phyloP scores from a whole-genome alignment of 2,888 invertebrate genomes.

The Stenodema calcarata region DNA sequence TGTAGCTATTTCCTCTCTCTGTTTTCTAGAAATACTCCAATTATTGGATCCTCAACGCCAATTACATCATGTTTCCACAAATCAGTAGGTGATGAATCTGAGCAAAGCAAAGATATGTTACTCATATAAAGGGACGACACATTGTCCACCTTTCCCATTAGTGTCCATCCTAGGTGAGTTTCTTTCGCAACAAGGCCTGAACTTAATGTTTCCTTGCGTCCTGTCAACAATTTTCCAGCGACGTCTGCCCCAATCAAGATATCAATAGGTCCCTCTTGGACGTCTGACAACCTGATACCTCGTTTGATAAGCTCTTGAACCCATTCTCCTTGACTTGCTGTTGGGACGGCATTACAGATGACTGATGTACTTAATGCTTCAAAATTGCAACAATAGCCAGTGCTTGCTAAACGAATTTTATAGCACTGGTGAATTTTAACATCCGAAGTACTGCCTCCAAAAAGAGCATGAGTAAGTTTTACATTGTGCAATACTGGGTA shows the following conservation, averaged over 20 bases:
- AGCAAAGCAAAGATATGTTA: background rate
- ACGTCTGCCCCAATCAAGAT: constrained; percentile 39
- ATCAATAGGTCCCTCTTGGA: background rate
- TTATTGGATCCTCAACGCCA: background rate
- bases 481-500: background rate
- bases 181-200: background rate
- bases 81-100: background rate
- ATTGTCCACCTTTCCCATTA: constrained; percentile 31
- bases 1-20: background rate
- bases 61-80: constrained; percentile 51
- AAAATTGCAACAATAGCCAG: background rate
- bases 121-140: constrained; percentile 26
- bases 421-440: background rate
- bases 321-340: background rate
- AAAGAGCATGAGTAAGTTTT: background rate
- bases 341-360: background rate
- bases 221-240: constrained; percentile 12
- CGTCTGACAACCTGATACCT: background rate
- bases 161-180: constrained; percentile 20
- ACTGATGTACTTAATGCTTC: background rate
- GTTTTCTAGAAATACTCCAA: too few relatives aligned
- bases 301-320: background rate
- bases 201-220: background rate
- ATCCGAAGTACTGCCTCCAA: background rate
- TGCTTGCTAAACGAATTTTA: constrained; percentile 38